phyloP scores from a whole-genome alignment of 2,113 vertebrate genomes.

The Larimichthys crocea region DNA sequence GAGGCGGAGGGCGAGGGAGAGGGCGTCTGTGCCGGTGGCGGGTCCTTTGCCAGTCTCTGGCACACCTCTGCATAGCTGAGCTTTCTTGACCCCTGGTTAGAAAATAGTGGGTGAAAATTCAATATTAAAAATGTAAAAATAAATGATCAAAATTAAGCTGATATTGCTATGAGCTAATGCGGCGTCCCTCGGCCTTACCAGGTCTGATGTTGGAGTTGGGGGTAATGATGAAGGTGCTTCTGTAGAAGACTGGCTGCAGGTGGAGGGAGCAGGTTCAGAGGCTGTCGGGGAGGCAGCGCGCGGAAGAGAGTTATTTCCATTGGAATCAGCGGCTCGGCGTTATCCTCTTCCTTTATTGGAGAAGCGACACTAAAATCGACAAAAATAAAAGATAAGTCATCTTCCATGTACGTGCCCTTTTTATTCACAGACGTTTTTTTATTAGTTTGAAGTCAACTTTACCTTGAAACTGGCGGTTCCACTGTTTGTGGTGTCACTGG shows the following conservation, averaged over 20 bases:
- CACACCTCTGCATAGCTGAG: conserved; percentile 98
- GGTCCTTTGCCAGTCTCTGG: conserved; percentile 93
- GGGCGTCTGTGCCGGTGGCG: conserved; percentile 30
- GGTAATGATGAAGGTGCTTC: conserved; percentile 29
- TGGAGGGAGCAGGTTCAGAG: conserved; percentile 39
- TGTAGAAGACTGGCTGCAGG: conserved; percentile 45
- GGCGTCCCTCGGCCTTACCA: conserved; percentile 53
- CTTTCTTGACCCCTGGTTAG: conserved; percentile 89
- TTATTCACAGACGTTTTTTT: neutral
- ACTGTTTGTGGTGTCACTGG: conserved; percentile 19
- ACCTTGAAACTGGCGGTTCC: conserved; percentile 69
- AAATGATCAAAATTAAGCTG: neutral
- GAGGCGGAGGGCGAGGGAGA: conserved; percentile 65
- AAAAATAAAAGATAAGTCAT: neutral
- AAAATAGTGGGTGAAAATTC: neutral
- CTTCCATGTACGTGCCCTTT: neutral
- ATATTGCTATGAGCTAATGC: neutral
- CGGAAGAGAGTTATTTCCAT: conserved; percentile 53
- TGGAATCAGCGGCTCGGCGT: conserved; percentile 72
- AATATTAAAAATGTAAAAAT: neutral
- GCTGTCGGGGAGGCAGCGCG: conserved; percentile 9
- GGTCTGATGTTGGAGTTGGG: conserved; percentile 52
- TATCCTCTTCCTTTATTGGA: conserved; percentile 81
- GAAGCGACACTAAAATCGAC: conserved; percentile 40
- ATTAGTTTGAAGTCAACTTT: neutral